These are phyloP conservation scores for Spodoptera picta DNA, from an alignment of 2,888 invertebrate species.

Conservation along the genomic window DNA sequence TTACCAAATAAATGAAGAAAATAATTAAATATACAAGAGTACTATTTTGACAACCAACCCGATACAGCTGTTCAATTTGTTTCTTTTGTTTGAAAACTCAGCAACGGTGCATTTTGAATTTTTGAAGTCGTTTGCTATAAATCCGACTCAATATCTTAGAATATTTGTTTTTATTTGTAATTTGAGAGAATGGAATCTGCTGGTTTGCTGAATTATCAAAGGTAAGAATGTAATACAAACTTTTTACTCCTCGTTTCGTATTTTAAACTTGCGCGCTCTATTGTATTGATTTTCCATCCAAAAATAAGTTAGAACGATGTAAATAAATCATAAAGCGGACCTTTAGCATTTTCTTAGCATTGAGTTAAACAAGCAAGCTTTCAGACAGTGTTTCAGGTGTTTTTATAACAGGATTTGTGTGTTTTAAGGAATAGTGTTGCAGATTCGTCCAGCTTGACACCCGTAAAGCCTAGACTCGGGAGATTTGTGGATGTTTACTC, in stretches of 20 bases:
- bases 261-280: slow-evolving; percentile 86
- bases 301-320: slow-evolving; percentile 85
- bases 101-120: slow-evolving; percentile 61
- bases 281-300: slow-evolving; percentile 86
- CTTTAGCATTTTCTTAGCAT: slow-evolving; percentile 69
- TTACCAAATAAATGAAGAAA: slow-evolving; percentile 1
- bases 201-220: slow-evolving; percentile 62
- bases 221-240: slow-evolving; percentile 63
- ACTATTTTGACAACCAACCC: slow-evolving; percentile 47
- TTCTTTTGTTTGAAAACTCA: slow-evolving; percentile 59
- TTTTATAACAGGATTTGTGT: slow-evolving; percentile 53
- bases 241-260: slow-evolving; percentile 39
- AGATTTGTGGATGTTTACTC: slow-evolving; percentile 84
- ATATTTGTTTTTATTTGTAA: slow-evolving; percentile 7
- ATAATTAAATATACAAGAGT: background rate
- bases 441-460: slow-evolving; percentile 72
- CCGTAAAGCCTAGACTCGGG: slow-evolving; percentile 79
- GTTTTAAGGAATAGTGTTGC: slow-evolving; percentile 63
- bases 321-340: slow-evolving; percentile 85
- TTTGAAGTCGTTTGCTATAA: slow-evolving; percentile 22
- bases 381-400: slow-evolving; percentile 36
- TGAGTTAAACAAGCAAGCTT: slow-evolving; percentile 50
- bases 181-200: slow-evolving; percentile 66
- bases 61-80: slow-evolving; percentile 59
- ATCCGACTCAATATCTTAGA: slow-evolving; percentile 8